Percentiles rank a stretch among this genome's conserved stretches.
Conservation (phyloP, 2,797 vertebrate species). For the Mormyrops boulengeri region DNA sequence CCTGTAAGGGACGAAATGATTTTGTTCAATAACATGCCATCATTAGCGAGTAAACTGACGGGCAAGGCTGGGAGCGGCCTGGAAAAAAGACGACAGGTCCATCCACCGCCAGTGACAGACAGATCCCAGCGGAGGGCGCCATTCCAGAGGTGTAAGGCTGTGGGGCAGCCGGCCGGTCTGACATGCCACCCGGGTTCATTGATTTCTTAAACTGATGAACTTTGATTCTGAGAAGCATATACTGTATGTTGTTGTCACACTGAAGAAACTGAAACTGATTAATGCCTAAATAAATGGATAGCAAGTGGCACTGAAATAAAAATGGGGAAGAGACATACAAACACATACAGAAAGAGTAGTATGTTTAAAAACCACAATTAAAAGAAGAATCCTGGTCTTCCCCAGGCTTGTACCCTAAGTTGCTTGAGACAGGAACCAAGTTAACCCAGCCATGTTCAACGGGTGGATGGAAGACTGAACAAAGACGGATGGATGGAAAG, state of each 20-base stretch:
- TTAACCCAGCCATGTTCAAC: not conserved
- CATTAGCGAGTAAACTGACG: slow-evolving; percentile 1
- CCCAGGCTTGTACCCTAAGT: not conserved
- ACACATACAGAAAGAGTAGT: not conserved
- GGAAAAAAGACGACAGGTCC: not conserved
- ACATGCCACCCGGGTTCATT: not conserved
- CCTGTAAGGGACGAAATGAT: not conserved
- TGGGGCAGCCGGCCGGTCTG: not conserved
- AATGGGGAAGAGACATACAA: not conserved
- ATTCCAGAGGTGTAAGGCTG: not conserved
- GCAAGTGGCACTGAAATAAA: not conserved
- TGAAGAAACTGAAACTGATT: not conserved
- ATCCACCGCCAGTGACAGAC: not conserved
- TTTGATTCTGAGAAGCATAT: not conserved
- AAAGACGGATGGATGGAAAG: not conserved
- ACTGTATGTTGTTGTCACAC: not conserved
- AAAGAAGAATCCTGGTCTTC: not conserved
- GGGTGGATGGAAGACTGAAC: not conserved
- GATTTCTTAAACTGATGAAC: not conserved
- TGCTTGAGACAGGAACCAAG: not conserved
- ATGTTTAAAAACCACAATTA: not conserved
- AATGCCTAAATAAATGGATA: not conserved
- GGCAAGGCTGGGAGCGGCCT: not conserved
- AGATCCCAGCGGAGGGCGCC: not conserved
- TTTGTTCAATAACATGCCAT: not conserved